Evolutionary conservation across 2,797 vertebrate genomes (phyloP).

Genomic region (Acanthurus leucopareius): DNA sequence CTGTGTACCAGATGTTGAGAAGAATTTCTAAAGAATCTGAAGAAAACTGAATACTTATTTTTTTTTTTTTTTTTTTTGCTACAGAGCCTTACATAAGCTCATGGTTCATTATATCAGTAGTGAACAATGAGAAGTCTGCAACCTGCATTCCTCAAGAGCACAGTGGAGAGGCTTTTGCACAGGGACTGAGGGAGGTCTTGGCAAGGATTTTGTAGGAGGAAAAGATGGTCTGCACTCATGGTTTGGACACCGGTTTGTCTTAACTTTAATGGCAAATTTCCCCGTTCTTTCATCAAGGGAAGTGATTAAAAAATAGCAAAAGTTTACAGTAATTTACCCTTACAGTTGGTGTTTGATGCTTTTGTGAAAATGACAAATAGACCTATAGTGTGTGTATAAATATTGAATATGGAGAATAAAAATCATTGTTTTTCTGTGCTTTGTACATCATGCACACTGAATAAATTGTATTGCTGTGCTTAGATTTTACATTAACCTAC

Average conservation of each 20-base stretch:
- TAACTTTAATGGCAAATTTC: conserved; percentile 14
- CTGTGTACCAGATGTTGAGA: conserved; percentile 34
- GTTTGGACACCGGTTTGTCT: conserved; percentile 37
- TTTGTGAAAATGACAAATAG: background rate
- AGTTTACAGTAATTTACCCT: background rate
- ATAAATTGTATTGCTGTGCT: background rate
- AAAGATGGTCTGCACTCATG: conserved; percentile 39
- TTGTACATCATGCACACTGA: too few species aligned
- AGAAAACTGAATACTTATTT: conserved; percentile 36
- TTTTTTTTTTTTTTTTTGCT: conserved; percentile 20
- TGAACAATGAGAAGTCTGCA: conserved; percentile 63
- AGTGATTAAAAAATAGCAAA: background rate
- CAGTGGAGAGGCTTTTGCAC: conserved; percentile 51
- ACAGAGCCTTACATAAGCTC: conserved; percentile 44
- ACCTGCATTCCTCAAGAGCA: conserved; percentile 52
- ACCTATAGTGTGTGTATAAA: background rate
- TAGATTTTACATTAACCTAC: conserved; percentile 2
- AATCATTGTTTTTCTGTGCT: too few species aligned
- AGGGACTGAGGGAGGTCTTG: conserved; percentile 58
- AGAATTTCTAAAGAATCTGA: conserved; percentile 33
- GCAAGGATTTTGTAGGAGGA: conserved; percentile 31
- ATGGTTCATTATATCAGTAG: conserved; percentile 60
- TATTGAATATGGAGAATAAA: too few species aligned
- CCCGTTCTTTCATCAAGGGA: conserved; percentile 6
- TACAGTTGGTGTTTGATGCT: background rate